Percentiles rank a stretch among this genome's conserved stretches.
These are phyloP conservation scores for Holcopasites calliopsidis DNA, from an alignment of 1,140 invertebrate genomes.

Conservation along the genomic window DNA sequence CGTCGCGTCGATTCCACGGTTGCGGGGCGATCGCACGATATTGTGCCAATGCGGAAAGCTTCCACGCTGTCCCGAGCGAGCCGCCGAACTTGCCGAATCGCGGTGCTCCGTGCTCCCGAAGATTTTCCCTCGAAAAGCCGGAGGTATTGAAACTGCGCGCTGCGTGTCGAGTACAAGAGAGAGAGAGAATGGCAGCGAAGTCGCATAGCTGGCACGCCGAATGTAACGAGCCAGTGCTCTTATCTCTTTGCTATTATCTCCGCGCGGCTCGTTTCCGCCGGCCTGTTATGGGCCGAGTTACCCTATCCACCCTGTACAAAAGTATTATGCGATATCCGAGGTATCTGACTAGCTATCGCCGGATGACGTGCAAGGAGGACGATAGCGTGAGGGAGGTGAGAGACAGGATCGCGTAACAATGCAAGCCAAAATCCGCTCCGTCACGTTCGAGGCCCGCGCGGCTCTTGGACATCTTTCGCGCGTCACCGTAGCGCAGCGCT, in stretches of 20 bases:
- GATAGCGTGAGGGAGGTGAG: conserved; percentile 28
- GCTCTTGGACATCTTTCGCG: conserved; percentile 62
- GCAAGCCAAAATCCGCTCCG: conserved; percentile 68
- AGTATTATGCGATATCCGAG: conserved; percentile 43
- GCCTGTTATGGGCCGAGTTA: conserved; percentile 41
- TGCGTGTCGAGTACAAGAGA: background rate
- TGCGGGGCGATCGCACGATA: background rate
- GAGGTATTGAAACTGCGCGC: background rate
- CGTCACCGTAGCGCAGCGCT: conserved; percentile 58
- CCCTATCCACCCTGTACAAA: conserved; percentile 33
- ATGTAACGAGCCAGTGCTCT: conserved; percentile 64
- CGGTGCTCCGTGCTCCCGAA: background rate
- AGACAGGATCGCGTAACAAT: conserved; percentile 68
- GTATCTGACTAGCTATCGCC: conserved; percentile 66
- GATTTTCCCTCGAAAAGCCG: background rate
- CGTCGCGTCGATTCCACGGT: conserved; percentile 10
- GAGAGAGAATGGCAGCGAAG: conserved; percentile 40
- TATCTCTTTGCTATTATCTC: conserved; percentile 73
- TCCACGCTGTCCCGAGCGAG: background rate
- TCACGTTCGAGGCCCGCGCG: conserved; percentile 58
- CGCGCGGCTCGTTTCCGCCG: conserved; percentile 53
- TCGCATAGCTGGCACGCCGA: conserved; percentile 61
- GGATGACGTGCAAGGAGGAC: conserved; percentile 50
- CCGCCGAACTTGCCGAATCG: background rate
- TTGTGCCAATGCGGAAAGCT: too few relatives aligned